Conservation (phyloP, 2,797 vertebrate species). For the Cossypha heuglini region DNA sequence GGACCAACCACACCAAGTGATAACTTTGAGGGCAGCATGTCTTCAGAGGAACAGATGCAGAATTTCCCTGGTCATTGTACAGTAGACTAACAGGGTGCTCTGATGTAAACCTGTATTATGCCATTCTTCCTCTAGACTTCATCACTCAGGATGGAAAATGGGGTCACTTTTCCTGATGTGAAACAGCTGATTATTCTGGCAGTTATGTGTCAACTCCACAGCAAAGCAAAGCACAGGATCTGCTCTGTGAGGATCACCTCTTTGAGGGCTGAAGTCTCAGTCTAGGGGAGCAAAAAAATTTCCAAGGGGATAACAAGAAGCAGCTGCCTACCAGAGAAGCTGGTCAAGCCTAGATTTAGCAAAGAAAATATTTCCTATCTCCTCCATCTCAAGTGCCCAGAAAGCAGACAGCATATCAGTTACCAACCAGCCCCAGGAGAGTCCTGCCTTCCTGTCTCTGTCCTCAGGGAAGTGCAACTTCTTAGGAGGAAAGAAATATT, state of each 20-base stretch:
- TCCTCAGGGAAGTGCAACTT: not conserved
- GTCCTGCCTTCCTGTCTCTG: not conserved
- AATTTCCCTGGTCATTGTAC: not conserved
- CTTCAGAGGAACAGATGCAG: not conserved
- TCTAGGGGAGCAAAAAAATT: not conserved
- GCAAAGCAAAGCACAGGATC: not conserved
- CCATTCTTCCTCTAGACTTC: not conserved
- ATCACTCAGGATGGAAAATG: not conserved
- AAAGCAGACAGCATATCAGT: not conserved
- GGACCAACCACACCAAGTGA: not conserved
- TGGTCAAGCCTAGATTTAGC: not conserved
- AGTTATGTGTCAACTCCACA: fast-evolving
- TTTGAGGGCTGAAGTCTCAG: not conserved
- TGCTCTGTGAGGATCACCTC: not conserved
- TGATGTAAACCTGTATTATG: not conserved
- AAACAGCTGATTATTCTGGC: not conserved
- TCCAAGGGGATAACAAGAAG: not conserved
- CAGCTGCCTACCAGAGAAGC: not conserved
- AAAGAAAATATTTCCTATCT: not conserved
- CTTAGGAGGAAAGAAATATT: not conserved
- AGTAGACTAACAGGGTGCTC: not conserved
- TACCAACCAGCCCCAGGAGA: not conserved
- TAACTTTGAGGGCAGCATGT: not conserved
- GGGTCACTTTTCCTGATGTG: not conserved
- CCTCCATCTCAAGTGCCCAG: not conserved